Percentiles rank a stretch among this genome's conserved stretches.
Evolutionary conservation across 2,113 vertebrate species (phyloP).

Genomic region (Dissostichus mawsoni): DNA sequence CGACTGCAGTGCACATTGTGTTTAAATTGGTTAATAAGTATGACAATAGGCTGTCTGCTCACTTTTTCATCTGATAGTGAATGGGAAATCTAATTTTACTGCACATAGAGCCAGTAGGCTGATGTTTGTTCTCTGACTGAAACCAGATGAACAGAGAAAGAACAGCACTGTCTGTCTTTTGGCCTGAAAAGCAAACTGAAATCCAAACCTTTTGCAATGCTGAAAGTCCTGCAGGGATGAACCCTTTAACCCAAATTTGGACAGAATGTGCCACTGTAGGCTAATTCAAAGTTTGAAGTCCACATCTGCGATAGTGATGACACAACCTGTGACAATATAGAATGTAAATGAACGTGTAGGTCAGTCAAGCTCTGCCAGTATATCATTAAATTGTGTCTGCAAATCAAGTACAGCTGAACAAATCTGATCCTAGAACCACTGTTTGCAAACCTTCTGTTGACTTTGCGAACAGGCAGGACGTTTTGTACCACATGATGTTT

Average conservation of each 20-base stretch:
- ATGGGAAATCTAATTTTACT: neutral
- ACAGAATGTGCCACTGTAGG: neutral
- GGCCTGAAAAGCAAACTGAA: conserved; percentile 7
- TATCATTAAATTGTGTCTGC: neutral
- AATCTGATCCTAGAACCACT: neutral
- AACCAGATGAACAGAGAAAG: neutral
- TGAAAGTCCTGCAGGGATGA: neutral
- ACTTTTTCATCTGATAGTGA: neutral
- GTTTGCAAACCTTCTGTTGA: neutral
- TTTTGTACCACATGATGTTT: neutral
- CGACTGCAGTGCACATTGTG: neutral
- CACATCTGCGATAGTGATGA: conserved; percentile 6
- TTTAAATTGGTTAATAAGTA: neutral
- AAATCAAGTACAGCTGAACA: neutral
- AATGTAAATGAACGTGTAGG: neutral
- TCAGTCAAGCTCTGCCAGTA: neutral
- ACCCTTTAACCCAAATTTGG: neutral
- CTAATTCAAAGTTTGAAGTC: conserved; percentile 36
- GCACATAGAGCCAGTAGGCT: neutral
- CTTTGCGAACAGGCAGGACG: neutral
- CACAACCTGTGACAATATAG: conserved; percentile 5
- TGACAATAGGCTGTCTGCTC: neutral
- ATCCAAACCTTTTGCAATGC: too few relatives aligned
- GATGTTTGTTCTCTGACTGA: neutral
- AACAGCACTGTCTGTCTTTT: conserved; percentile 20